Conservation (phyloP, 2,888 invertebrate genomes). For the Gerosis bhagava region DNA sequence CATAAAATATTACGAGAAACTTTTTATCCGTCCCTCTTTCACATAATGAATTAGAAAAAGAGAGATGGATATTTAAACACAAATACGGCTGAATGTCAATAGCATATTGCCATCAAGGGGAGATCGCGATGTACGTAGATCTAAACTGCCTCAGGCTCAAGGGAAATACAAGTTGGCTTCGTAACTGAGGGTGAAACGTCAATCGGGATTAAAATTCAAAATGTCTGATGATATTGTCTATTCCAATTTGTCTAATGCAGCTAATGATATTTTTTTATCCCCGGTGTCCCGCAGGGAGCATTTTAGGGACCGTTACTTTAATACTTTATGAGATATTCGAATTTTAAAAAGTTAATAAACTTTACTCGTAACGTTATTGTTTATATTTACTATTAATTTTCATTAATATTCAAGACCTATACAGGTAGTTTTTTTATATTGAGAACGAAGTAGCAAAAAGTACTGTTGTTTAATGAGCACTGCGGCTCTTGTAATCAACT, state of each 20-base stretch:
- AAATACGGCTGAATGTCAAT: conserved; percentile 47
- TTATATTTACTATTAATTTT: too few species aligned
- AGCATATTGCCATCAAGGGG: conserved; percentile 47
- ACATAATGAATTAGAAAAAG: conserved; percentile 39
- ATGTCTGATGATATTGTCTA: conserved; percentile 48
- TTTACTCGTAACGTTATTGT: too few species aligned
- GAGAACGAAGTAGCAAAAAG: too few species aligned
- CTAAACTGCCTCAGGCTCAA: conserved; percentile 57
- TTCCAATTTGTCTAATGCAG: conserved; percentile 66
- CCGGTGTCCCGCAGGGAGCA: conserved; percentile 13
- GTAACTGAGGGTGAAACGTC: conserved; percentile 63
- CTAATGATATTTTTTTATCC: conserved; percentile 22
- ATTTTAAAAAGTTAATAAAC: conserved; percentile 1
- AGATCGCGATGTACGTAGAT: conserved; percentile 40
- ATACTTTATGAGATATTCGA: not conserved
- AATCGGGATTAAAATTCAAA: conserved; percentile 69
- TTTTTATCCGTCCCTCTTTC: conserved; percentile 43
- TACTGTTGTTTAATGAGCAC: too few species aligned
- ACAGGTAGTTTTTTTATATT: too few species aligned
- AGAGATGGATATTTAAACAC: conserved; percentile 41
- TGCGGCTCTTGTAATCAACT: too few species aligned
- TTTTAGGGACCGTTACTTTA: conserved; percentile 8
- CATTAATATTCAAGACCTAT: too few species aligned
- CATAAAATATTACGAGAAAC: conserved; percentile 31
- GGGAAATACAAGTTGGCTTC: conserved; percentile 67